Evolutionary conservation across 1,140 invertebrate species (phyloP), one percentile per base, ranked within the genome.

Genomic region (Drosophila parvula): DNA sequence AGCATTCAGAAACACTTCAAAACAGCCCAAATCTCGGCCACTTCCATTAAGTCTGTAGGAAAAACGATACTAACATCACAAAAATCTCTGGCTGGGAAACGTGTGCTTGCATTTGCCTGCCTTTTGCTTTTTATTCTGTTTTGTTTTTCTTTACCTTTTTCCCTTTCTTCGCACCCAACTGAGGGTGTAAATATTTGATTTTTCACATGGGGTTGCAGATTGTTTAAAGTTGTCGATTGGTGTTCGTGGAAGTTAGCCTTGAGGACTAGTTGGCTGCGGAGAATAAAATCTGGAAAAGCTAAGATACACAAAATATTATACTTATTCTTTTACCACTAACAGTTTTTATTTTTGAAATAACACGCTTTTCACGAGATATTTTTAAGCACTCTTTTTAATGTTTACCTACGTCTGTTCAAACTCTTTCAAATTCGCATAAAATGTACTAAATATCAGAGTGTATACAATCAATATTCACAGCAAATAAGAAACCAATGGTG

Each of bases 151-250:
- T 47, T 63, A 51, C 63, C 48, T 64, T 78, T 74, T 51, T 36
- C 45, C 51, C 64, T 50, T 50, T 61, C 45, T 48, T 78, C 64
- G 36, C 64, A 83, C 61, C 80, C 68, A 56, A 48, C 64, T 70
- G 28, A 50, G 57, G 40, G 55, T 30, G 79, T 76, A 86, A 86
- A 86, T 88, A 86, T 86, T 86, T 82, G 76, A 62, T 65, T 68
- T 77, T 68, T 45, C 55, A 18, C 43, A 71, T 77, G 47, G 73
- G 56, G 43, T 63, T 74, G 73, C 43, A 59, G 63, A 55, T 77
- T 43, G 41, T 44, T 61, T 70, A 34, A 48, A 53, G 50, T 61
- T 58, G 30, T n/a, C 8, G n/a, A 12, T 16, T 3, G 40, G 47
- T 18, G 8, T 32, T 45, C 40, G 34, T 51, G n/a, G 77, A 77